Evolutionary conservation across 35 echinoderm and acorn worm species (phyloP).

Genomic region (Apostichopus californicus): DNA sequence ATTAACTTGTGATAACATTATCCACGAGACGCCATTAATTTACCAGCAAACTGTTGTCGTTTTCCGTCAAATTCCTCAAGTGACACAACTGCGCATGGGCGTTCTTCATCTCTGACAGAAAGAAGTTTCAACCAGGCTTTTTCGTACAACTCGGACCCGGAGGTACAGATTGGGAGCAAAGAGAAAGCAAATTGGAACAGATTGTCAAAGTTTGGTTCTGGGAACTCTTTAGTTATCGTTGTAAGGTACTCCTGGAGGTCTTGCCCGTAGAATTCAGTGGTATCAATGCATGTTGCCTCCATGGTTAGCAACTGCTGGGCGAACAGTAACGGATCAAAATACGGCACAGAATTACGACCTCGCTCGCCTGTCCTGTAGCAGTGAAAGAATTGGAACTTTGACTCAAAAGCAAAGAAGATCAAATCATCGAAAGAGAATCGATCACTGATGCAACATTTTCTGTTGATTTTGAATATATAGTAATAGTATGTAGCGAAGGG

Average conservation of each 20-base stretch:
- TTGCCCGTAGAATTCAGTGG: not conserved
- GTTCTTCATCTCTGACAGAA: not conserved
- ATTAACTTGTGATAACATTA: no score
- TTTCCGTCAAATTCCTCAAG: not conserved
- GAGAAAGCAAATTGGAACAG: constrained; percentile 19
- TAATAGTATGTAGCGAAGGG: no score
- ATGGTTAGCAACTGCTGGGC: not conserved
- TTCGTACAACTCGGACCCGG: not conserved
- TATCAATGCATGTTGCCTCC: constrained; percentile 24
- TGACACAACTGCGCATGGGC: not conserved
- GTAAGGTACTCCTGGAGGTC: not conserved
- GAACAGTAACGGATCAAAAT: not conserved
- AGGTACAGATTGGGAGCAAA: not conserved
- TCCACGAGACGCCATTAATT: not conserved
- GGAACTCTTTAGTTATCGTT: not conserved
- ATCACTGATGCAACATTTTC: no score
- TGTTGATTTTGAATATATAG: no score
- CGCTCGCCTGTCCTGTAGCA: not conserved
- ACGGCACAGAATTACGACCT: not conserved
- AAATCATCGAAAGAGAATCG: no score
- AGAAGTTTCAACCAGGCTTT: constrained; percentile 32
- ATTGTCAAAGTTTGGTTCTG: not conserved
- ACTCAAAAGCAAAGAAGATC: no score
- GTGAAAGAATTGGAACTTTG: no score
- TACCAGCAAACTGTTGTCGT: not conserved